These are phyloP conservation scores for Tachysurus fulvidraco DNA, from an alignment of 2,113 vertebrate genomes.

Conservation along the genomic window DNA sequence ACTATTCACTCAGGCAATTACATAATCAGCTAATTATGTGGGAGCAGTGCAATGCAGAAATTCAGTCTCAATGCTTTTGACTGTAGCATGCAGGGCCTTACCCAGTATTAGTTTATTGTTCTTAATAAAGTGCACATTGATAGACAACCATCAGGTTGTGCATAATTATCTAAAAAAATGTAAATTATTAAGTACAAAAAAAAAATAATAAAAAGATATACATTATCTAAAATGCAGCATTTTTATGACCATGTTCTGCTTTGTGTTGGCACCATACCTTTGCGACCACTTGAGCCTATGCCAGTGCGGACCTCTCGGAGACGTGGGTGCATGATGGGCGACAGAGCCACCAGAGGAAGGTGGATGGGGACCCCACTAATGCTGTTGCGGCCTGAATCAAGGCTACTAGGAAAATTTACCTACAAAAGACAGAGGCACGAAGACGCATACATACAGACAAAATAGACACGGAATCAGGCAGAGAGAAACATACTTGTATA, in stretches of 20 bases:
- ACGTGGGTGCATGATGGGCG: constrained; percentile 93
- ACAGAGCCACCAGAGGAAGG: constrained; percentile 86
- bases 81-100: neutral
- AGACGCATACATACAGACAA: neutral
- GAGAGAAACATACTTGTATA: too few relatives aligned
- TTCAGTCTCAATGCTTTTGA: too few relatives aligned
- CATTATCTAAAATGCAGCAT: neutral
- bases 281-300: constrained; percentile 79
- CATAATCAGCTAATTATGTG: too few relatives aligned
- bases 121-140: neutral
- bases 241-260: neutral
- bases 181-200: too few relatives aligned
- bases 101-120: neutral
- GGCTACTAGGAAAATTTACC: constrained; percentile 92
- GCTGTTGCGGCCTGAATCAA: constrained; percentile 81
- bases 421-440: constrained; percentile 53
- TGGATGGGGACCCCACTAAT: constrained; percentile 70
- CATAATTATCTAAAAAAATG: neutral
- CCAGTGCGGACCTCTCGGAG: constrained; percentile 92
- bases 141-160: neutral
- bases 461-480: neutral
- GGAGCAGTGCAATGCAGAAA: too few relatives aligned
- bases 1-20: too few relatives aligned
- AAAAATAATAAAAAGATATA: neutral
- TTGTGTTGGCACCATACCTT: constrained; percentile 63